Base-by-base conservation (phyloP, 2,888 invertebrate genomes). In the Cancer borealis region DNA sequence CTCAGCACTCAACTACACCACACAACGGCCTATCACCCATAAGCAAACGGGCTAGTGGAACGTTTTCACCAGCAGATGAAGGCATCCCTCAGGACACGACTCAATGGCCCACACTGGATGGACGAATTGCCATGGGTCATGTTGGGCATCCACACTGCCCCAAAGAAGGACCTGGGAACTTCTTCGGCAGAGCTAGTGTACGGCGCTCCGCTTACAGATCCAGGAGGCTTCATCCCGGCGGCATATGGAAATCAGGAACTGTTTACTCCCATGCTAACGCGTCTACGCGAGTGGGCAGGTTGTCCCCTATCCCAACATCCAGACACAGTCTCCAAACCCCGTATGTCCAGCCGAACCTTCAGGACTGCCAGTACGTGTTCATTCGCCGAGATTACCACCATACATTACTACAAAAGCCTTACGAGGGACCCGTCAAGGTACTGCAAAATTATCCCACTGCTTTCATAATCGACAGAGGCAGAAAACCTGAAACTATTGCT, bases 1-100 rank as follows among this genome's bases (percentile, higher is more conserved):
- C 91, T 91, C 17, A 60, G 54, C 66, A 90, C 90, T 30, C 39
- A 47, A 10, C n/a, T 54, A 6, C 88, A 88, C 26, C 88, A 46
- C 30, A 88, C 88, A 21, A 45, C 88, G 8, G 45, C 30, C 46
- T 90, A 90, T 45, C 47, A 90, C 10, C 90, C 90, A 49, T 17
- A 90, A 54, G 90, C 90, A 17, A 90, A 90, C 90, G 49, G 90
- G 6, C 47, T 90, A 54, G 90, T 90, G 49, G 90, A 90, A 90
- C 21, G 49, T 26, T 54, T 90, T n/a, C 90, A 90, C 90, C 3
- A 49, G 54, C 88, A 88, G 17, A 88, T 88, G 88, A 90, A 47
- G 8, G 90, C 46, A 4, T 90, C 90, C 47, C 88, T 88, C 88
- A 88, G 30, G 17, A 17, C 8, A 26, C 4, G 79, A 30, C 8